Evolutionary conservation across 2,113 vertebrate genomes (phyloP), one percentile per base, ranked within the genome.

Genomic region (Fregetta grallaria): DNA sequence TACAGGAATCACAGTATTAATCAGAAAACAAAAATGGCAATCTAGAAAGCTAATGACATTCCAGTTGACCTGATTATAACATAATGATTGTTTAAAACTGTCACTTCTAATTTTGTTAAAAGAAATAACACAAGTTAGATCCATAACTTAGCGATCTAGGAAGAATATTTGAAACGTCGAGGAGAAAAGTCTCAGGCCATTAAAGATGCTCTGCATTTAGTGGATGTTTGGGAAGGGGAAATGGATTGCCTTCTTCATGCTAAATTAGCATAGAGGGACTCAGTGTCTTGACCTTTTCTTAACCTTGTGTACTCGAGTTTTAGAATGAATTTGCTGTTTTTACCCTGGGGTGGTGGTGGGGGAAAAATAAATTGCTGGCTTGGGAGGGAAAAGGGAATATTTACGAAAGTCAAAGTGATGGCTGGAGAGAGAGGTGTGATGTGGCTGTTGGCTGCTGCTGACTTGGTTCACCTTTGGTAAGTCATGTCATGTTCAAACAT

Each of bases 31-130:
- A 86, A 96, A 94, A 79, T 79, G 65, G 50, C 59, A 90, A 67
- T 86, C 8, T 32, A 65, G 80, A 93, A 96, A 92, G 84, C 63
- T 92, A 97, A 97, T 96, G 92, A 92, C 66, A 74, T 94, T 93
- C 70, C 52, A 87, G 94, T 74, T 96, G 91, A 97, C 96, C 94
- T 96, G 96, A 97, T 97, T 97, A 94, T 90, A 94, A 70, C 91
- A 87, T 92, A 92, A 95, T 85, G 84, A 95, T 96, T 93, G 68
- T 90, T 96, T 96, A 96, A 96, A 95, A 62, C 92, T 96, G 96
- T 94, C 94, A 94, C 92, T 96, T 96, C 88, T 96, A 88, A 97
- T 97, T 96, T 80, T 92, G 84, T 94, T 96, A 94, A 40, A 84
- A 79, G 95, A 96, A 96, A 94, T 96, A 96, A 92, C 73, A 66